Conservation (phyloP, 2,797 vertebrate genomes). For the Taenioides sp. region DNA sequence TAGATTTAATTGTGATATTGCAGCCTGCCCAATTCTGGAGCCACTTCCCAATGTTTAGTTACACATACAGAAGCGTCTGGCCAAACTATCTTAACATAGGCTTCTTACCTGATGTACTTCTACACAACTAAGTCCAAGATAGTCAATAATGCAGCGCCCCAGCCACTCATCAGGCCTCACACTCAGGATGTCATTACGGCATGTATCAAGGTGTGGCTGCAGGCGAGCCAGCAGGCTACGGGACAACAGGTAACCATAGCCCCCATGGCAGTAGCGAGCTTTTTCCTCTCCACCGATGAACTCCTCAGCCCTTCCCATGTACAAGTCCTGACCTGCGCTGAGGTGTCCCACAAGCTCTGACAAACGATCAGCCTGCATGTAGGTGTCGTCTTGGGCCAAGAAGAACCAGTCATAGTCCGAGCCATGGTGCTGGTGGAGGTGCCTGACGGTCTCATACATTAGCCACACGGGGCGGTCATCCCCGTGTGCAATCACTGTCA, state of each 20-base stretch:
- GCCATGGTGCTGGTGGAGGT: conserved; percentile 88
- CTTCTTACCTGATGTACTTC: conserved; percentile 87
- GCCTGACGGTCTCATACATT: conserved; percentile 94
- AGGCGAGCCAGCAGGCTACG: conserved; percentile 89
- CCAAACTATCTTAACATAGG: background rate
- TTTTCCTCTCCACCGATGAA: conserved; percentile 93
- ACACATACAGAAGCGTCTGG: background rate
- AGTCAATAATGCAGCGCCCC: conserved; percentile 96
- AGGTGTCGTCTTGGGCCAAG: conserved; percentile 93
- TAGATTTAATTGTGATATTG: background rate
- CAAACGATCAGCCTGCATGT: conserved; percentile 88
- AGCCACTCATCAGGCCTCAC: conserved; percentile 96
- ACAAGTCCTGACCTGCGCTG: conserved; percentile 90
- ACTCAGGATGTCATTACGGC: conserved; percentile 95
- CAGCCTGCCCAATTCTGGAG: background rate
- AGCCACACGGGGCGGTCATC: conserved; percentile 96
- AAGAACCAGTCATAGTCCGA: conserved; percentile 97
- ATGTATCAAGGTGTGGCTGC: conserved; percentile 88
- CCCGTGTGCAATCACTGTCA: conserved; percentile 90
- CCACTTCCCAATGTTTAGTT: background rate
- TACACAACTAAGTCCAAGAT: conserved; percentile 87
- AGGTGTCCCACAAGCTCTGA: conserved; percentile 88
- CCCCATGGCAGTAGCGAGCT: conserved; percentile 91
- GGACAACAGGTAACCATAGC: conserved; percentile 93
- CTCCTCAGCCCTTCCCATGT: conserved; percentile 92